These are phyloP conservation scores for Agrypnus murinus DNA, from an alignment of 2,888 invertebrate genomes.

Conservation along the genomic window DNA sequence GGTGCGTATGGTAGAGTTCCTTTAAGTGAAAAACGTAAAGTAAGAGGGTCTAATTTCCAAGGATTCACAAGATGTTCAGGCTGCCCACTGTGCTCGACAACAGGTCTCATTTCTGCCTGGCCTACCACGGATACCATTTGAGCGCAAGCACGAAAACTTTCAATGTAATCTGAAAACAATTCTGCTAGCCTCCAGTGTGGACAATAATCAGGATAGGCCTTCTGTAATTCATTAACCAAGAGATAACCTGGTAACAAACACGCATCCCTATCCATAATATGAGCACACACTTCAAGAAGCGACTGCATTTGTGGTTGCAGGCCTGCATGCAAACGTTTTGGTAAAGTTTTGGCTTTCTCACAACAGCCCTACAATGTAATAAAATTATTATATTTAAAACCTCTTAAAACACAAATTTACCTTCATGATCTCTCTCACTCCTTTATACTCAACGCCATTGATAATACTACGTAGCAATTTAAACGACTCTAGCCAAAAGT, in stretches of 20 bases:
- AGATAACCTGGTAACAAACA: slow-evolving; percentile 96
- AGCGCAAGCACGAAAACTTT: slow-evolving; percentile 93
- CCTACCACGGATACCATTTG: slow-evolving; percentile 97
- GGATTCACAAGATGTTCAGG: slow-evolving; percentile 92
- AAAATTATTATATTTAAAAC: too few relatives aligned
- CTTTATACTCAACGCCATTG: slow-evolving; percentile 96
- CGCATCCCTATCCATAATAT: slow-evolving; percentile 94
- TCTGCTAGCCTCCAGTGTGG: slow-evolving; percentile 96
- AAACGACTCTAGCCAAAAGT: slow-evolving; percentile 94
- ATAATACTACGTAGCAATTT: slow-evolving; percentile 88
- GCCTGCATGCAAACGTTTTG: slow-evolving; percentile 85
- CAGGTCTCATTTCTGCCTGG: slow-evolving; percentile 92
- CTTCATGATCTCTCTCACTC: slow-evolving; percentile 94
- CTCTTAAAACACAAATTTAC: slow-evolving; percentile 68
- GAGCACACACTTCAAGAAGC: slow-evolving; percentile 86
- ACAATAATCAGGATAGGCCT: slow-evolving; percentile 88
- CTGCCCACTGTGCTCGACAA: slow-evolving; percentile 94
- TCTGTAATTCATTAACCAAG: slow-evolving; percentile 95
- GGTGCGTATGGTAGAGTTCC: slow-evolving; percentile 92
- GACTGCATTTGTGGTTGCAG: slow-evolving; percentile 88
- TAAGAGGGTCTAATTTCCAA: slow-evolving; percentile 93
- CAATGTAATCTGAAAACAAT: slow-evolving; percentile 90
- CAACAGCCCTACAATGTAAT: slow-evolving; percentile 79
- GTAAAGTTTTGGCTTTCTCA: slow-evolving; percentile 90
- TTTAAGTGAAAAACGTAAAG: slow-evolving; percentile 80